Percentiles rank a stretch among this genome's conserved stretches.
phyloP scores from a whole-genome alignment of 1,140 invertebrate genomes.

The Brachionus calyciflorus region DNA sequence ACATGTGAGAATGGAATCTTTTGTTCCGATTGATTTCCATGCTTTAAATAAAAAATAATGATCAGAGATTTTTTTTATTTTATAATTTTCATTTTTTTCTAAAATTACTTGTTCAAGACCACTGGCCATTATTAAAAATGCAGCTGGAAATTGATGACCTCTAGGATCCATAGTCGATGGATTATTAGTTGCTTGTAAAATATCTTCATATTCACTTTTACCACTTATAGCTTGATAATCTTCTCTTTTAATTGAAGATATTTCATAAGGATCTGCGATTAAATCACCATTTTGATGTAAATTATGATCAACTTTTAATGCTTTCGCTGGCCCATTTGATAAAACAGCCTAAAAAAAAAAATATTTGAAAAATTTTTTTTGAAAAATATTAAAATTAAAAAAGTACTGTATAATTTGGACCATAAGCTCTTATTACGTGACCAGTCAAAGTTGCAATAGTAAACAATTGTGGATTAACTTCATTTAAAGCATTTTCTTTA shows the following conservation, averaged over 20 bases:
- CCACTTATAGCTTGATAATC: constrained; percentile 76
- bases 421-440: constrained; percentile 75
- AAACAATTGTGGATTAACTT: constrained; percentile 77
- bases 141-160: constrained; percentile 82
- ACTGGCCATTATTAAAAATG: constrained; percentile 80
- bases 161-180: constrained; percentile 70
- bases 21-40: constrained; percentile 4
- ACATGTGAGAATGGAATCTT: constrained; percentile 36
- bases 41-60: constrained; percentile 54
- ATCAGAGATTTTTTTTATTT: background rate
- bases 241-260: constrained; percentile 75
- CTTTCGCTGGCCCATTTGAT: constrained; percentile 83
- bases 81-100: background rate
- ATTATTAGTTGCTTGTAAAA: constrained; percentile 74
- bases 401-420: constrained; percentile 73
- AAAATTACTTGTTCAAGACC: constrained; percentile 69
- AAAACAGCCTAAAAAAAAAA: constrained; percentile 66
- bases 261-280: constrained; percentile 84
- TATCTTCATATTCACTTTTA: constrained; percentile 78
- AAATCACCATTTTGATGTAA: constrained; percentile 72
- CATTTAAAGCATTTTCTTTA: constrained; percentile 63
- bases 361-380: background rate
- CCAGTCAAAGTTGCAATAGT: constrained; percentile 92
- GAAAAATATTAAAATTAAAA: constrained; percentile 17
- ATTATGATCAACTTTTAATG: constrained; percentile 61